Percentiles rank a stretch among this genome's conserved stretches.
These are phyloP conservation scores for Limnephilus auricula DNA, from an alignment of 2,888 invertebrate species.

Conservation along the genomic window DNA sequence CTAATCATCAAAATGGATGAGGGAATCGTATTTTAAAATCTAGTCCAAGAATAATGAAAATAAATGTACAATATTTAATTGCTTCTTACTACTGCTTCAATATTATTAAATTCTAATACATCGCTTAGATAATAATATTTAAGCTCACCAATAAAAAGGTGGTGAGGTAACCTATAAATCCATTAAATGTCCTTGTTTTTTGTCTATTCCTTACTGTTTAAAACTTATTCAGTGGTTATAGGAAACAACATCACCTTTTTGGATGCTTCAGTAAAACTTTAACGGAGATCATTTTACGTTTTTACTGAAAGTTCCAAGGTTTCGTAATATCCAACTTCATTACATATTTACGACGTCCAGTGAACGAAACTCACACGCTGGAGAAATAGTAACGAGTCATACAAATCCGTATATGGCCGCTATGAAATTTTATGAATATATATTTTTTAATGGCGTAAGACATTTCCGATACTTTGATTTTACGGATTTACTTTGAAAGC, in stretches of 20 bases:
- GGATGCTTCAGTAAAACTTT: neutral
- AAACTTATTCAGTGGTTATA: neutral
- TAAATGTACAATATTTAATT: neutral
- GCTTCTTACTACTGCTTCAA: too few species aligned
- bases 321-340: neutral
- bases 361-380: neutral
- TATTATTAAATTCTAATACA: too few species aligned
- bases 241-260: neutral
- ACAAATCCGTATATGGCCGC: constrained; percentile 14
- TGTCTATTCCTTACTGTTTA: neutral
- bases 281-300: neutral
- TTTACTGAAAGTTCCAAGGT: neutral
- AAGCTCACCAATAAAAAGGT: neutral
- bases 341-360: neutral
- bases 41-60: neutral
- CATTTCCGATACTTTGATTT: constrained; percentile 42
- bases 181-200: neutral
- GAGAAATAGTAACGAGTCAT: neutral
- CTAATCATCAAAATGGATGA: neutral
- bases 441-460: constrained; percentile 38
- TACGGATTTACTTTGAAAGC: constrained; percentile 26
- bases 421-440: constrained; percentile 32
- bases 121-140: too few species aligned
- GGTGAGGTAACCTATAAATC: neutral
- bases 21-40: neutral